A percentile compares a stretch with the other conserved stretches of the same genome.
Conservation (phyloP, 2,113 vertebrate genomes). For the Porphyrio hochstetteri region DNA sequence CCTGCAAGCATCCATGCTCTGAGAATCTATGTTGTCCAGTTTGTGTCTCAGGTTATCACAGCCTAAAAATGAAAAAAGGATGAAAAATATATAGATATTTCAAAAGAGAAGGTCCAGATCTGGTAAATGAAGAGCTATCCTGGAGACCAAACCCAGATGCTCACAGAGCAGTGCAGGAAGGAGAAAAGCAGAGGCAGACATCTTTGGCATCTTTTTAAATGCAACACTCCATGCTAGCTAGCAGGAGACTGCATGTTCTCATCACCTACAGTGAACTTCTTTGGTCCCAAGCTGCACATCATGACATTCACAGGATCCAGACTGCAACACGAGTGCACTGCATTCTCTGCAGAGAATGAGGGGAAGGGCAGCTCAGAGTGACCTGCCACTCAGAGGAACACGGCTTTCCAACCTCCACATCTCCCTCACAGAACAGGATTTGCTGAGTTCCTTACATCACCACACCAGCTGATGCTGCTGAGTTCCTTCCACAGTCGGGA, state of each 20-base stretch:
- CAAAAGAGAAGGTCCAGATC: neutral
- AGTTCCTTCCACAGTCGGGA: neutral
- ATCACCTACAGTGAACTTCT: neutral
- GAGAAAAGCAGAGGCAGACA: neutral
- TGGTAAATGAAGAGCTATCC: neutral
- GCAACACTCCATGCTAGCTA: neutral
- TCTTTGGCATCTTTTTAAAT: neutral
- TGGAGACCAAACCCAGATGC: neutral
- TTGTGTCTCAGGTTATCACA: slow-evolving; percentile 69
- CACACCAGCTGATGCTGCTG: neutral
- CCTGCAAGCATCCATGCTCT: slow-evolving; percentile 66
- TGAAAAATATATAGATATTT: neutral
- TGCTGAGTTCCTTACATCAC: neutral
- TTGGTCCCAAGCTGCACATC: neutral
- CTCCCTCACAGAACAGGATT: neutral
- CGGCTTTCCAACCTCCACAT: neutral
- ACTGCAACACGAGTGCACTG: neutral
- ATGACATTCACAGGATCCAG: neutral
- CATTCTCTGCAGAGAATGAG: neutral
- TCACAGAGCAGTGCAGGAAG: neutral
- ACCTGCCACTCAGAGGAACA: neutral
- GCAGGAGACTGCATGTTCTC: neutral
- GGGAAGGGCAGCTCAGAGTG: neutral
- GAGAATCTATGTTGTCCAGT: slow-evolving; percentile 54
- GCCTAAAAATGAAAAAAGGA: slow-evolving; percentile 59